A percentile compares a stretch with the other conserved stretches of the same genome.
These are phyloP conservation scores for Apantesis nais DNA, from an alignment of 2,888 invertebrate species.

Conservation along the genomic window DNA sequence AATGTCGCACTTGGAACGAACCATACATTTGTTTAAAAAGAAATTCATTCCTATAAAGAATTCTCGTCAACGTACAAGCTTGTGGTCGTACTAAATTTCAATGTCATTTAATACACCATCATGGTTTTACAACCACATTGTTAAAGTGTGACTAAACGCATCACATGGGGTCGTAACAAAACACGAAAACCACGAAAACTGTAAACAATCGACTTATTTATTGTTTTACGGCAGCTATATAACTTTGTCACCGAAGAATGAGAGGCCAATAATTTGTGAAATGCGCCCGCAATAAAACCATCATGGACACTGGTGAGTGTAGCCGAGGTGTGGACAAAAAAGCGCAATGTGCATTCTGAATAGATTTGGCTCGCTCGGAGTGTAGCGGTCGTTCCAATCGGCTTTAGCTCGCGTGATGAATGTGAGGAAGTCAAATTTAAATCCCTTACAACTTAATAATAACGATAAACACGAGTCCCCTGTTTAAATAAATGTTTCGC, in stretches of 20 bases:
- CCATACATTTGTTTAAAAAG: slow-evolving; percentile 62
- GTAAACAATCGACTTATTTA: slow-evolving; percentile 81
- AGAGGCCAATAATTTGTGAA: slow-evolving; percentile 70
- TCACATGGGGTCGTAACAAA: slow-evolving; percentile 73
- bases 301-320: slow-evolving; percentile 67
- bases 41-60: slow-evolving; percentile 59
- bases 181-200: slow-evolving; percentile 65
- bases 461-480: slow-evolving; percentile 79
- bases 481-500: slow-evolving; percentile 77
- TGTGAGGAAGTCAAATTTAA: slow-evolving; percentile 77
- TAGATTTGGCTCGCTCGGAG: slow-evolving; percentile 75
- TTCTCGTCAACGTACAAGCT: slow-evolving; percentile 36
- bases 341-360: slow-evolving; percentile 59
- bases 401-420: slow-evolving; percentile 70
- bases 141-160: slow-evolving; percentile 63
- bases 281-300: slow-evolving; percentile 81
- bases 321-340: slow-evolving; percentile 52
- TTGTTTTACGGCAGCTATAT: slow-evolving; percentile 82
- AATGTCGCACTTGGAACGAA: slow-evolving; percentile 29
- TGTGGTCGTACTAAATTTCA: slow-evolving; percentile 65
- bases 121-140: slow-evolving; percentile 63
- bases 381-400: slow-evolving; percentile 54
- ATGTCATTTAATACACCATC: slow-evolving; percentile 66
- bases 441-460: slow-evolving; percentile 81
- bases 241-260: slow-evolving; percentile 72